Evolutionary conservation across 2,113 vertebrate genomes (phyloP), one percentile per base, ranked within the genome.

Genomic region (Gambusia affinis): DNA sequence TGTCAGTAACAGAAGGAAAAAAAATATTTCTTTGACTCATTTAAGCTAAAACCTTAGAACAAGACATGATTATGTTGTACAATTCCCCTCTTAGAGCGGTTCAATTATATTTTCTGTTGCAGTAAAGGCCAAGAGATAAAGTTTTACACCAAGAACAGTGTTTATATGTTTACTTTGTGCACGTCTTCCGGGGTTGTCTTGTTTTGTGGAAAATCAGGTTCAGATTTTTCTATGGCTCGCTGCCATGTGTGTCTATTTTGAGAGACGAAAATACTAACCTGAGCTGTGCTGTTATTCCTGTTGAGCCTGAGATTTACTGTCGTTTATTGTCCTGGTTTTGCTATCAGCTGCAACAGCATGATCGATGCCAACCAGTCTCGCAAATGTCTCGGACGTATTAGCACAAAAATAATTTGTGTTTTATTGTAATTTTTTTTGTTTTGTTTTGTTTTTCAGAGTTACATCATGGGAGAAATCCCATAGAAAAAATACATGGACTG

Each of bases 191-290:
- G 51, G 24, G 22, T 57, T n/a, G 22, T 67, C 27, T 6, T 2
- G 68, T 71, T 71, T 44, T 22, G 73, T 75, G 70, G 85, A 77
- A 79, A 79, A 69, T 70, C 79, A 71, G 80, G 80, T 86, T 82
- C 35, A 54, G 62, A 6, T 85, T 70, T 80, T 42, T 64, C 19
- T 74, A 39, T 72, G 64, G 67, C 44, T 72, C 51, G 12, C 28
- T 44, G 68, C 68, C 62, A 65, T 24, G 0, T 4, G 33, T 8
- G 30, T 54, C 29, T 81, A 0, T 75, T 80, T 65, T 71, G 11
- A 63, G 70, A 64, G 8, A 44, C 14, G 1, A 68, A 54, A 51
- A 24, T 31, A 3, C 63, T 57, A 62, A 69, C 63, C 42, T 57
- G 30, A 64, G 22, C 29, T 19, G 7, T 35, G 63, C 33, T 64